phyloP scores from a whole-genome alignment of 2,113 vertebrate species.

The Dicentrarchus labrax region DNA sequence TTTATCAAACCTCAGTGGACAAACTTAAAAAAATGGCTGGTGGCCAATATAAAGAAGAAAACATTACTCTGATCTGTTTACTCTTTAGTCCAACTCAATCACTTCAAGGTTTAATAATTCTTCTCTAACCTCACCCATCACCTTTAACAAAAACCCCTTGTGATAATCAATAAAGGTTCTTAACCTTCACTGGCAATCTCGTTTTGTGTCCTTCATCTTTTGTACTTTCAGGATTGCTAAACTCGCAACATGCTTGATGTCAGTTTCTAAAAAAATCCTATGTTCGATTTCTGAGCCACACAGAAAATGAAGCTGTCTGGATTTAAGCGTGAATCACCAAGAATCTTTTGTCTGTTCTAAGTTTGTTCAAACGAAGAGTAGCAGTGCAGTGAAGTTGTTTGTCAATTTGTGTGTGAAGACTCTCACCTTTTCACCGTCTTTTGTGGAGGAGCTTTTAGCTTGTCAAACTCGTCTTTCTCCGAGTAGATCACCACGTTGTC shows the following conservation, averaged over 20 bases:
- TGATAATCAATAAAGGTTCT: neutral
- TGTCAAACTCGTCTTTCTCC: conserved; percentile 97
- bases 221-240: neutral
- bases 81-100: neutral
- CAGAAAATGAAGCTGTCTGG: too few relatives aligned
- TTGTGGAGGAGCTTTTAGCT: conserved; percentile 90
- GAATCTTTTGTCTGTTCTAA: neutral
- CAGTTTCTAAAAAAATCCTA: neutral
- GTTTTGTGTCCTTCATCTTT: neutral
- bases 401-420: neutral
- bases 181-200: neutral
- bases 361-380: neutral
- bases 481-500: conserved; percentile 95
- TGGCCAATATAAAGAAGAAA: neutral
- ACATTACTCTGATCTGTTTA: neutral
- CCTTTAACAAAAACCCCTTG: neutral
- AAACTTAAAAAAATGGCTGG: neutral
- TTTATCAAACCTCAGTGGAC: neutral
- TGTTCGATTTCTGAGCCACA: too few relatives aligned
- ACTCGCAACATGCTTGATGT: neutral
- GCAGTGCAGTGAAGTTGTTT: neutral
- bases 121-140: neutral
- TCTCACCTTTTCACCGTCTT: conserved; percentile 94
- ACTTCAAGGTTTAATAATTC: neutral
- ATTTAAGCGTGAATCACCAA: too few relatives aligned